Base-by-base conservation (phyloP, 2,888 invertebrate genomes). In the Rhaphigaster nebulosa region DNA sequence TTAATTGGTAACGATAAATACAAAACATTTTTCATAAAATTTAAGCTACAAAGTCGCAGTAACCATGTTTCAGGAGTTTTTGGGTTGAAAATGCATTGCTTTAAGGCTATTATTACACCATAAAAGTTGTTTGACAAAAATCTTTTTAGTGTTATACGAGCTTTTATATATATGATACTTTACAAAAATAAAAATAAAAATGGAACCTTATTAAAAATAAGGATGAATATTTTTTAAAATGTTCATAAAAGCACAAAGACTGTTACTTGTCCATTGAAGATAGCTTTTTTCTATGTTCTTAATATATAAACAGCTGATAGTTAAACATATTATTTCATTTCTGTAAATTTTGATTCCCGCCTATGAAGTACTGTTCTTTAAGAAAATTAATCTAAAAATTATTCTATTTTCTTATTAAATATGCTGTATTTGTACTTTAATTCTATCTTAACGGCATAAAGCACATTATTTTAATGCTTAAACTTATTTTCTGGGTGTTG, bases 191-290 rank as follows among this genome's bases (percentile, higher is more conserved):
- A 60, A 60, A n/a, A 10, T n/a, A 26, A 60, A 60, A n/a, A 10
- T n/a, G 10, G 5, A 60, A 23, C n/a, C 60, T 60, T 60, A 60
- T 60, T n/a, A 60, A 60, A 56, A 26, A 65, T 65, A 29, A 29
- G 65, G 65, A 29, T 29, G 15, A 29, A 65, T 60, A 60, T 60
- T n/a, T 60, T 60, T 29, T 3, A 29, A 76, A 76, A 38, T 76
- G 23, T 76, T 76, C 70, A 23, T 76, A 76, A 76, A 76, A 38
- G 70, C 70, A 76, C 70, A 76, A 76, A 76, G 34, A 76, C 70
- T 76, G 20, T 76, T 34, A 76, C 34, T 6, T 76, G 18, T 76
- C 38, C 70, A 76, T 38, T 76, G 20, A 38, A 76, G 34, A 34
- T 38, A 20, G 70, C 8, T 29, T 8, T 20, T 76, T 76, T 76